Evolutionary conservation across 2,888 invertebrate genomes (phyloP).

Genomic region (Tipula vernalis): DNA sequence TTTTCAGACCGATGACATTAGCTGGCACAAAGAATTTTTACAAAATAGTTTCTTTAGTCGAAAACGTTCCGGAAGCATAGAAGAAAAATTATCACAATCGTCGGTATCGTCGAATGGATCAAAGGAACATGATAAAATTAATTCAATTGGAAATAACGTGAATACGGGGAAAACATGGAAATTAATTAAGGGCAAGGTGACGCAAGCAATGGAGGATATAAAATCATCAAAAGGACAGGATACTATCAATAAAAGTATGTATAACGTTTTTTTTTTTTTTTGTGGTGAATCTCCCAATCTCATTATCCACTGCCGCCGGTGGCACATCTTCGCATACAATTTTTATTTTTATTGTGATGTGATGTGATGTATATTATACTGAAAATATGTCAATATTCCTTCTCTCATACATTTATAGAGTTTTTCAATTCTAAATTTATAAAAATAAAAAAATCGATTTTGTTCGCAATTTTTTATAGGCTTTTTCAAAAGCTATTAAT

Average conservation of each 20-base stretch:
- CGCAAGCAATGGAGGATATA: slow-evolving; percentile 35
- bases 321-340: neutral
- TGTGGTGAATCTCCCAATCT: neutral
- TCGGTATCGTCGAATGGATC: neutral
- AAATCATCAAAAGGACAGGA: slow-evolving; percentile 28
- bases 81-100: neutral
- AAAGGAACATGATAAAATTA: neutral
- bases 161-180: slow-evolving; percentile 30
- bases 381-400: neutral
- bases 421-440: neutral
- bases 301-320: neutral
- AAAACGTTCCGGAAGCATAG: slow-evolving; percentile 22
- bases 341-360: neutral
- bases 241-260: slow-evolving; percentile 14
- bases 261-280: slow-evolving; percentile 8
- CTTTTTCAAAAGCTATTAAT: neutral
- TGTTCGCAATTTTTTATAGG: neutral
- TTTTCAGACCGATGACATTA: slow-evolving; percentile 29
- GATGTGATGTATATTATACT: neutral
- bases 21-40: slow-evolving; percentile 32
- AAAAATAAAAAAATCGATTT: neutral
- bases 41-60: slow-evolving; percentile 34
- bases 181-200: slow-evolving; percentile 33
- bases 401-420: neutral
- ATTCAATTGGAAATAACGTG: neutral